phyloP scores from a whole-genome alignment of 2,888 invertebrate species.

The Gisinianus flammeolus region DNA sequence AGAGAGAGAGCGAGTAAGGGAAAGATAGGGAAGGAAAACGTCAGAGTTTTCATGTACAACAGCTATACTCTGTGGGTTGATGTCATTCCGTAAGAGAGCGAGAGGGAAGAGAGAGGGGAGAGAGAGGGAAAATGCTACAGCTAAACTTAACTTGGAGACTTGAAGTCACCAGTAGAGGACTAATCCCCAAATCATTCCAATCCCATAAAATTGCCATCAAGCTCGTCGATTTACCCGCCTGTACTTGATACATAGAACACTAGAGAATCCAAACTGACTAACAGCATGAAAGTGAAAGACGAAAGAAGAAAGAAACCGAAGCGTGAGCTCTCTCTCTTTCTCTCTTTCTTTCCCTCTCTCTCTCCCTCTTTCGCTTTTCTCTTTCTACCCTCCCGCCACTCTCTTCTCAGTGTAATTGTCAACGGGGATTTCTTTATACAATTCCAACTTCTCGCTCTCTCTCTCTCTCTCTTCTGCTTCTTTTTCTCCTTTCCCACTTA shows the following conservation, averaged over 20 bases:
- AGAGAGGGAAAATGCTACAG: not conserved
- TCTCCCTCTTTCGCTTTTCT: not conserved
- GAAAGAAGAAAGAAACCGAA: not conserved
- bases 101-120: not conserved
- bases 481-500: not conserved
- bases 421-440: slow-evolving; percentile 13
- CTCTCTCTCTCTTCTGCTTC: not conserved
- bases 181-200: slow-evolving; percentile 27
- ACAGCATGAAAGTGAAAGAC: not conserved
- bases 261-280: not conserved
- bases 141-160: not conserved
- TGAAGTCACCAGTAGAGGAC: slow-evolving; percentile 10
- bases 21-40: too few species aligned
- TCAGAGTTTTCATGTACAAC: too few species aligned
- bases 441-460: not conserved
- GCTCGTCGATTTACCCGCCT: slow-evolving; percentile 13
- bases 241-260: not conserved
- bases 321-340: slow-evolving; percentile 7
- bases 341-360: not conserved
- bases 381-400: not conserved
- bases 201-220: slow-evolving; percentile 25
- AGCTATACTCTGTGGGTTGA: too few species aligned
- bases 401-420: slow-evolving; percentile 11
- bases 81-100: too few species aligned
- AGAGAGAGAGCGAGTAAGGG: not conserved